phyloP scores from a whole-genome alignment of 2,113 vertebrate species.

The Myiozetetes cayanensis region DNA sequence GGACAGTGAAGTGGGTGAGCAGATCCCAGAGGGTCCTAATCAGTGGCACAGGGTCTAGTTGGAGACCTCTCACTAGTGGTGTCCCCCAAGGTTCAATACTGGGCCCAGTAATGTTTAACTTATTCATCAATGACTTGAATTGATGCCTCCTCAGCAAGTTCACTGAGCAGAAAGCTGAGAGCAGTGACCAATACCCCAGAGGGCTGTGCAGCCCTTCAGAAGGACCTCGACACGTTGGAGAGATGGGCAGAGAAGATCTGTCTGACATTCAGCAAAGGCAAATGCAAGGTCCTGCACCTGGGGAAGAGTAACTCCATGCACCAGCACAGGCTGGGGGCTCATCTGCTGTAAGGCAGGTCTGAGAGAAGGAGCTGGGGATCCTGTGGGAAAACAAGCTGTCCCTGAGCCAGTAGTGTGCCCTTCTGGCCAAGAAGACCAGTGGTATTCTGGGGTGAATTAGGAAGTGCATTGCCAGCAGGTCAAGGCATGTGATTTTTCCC shows the following conservation, averaged over 20 bases:
- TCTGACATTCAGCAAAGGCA: not conserved
- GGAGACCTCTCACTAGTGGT: not conserved
- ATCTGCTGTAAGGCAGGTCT: not conserved
- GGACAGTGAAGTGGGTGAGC: too few relatives aligned
- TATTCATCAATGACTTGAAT: not conserved
- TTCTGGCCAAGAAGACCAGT: not conserved
- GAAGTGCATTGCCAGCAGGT: not conserved
- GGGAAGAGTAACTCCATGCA: not conserved
- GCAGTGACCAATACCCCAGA: not conserved
- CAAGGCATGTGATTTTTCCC: not conserved
- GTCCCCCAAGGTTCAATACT: not conserved
- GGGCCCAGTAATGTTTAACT: not conserved
- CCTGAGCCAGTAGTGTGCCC: not conserved
- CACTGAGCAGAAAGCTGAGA: not conserved
- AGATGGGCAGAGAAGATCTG: not conserved
- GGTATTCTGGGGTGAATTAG: not conserved
- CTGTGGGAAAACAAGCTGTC: not conserved
- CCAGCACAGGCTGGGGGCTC: not conserved
- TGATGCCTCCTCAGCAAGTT: not conserved
- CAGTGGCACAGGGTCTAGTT: not conserved
- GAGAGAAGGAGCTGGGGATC: not conserved
- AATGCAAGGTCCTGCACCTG: not conserved
- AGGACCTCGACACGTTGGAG: not conserved
- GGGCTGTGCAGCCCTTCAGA: not conserved
- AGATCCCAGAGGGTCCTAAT: not conserved